phyloP scores from a whole-genome alignment of 2,113 vertebrate genomes.

The Noturus placidus region DNA sequence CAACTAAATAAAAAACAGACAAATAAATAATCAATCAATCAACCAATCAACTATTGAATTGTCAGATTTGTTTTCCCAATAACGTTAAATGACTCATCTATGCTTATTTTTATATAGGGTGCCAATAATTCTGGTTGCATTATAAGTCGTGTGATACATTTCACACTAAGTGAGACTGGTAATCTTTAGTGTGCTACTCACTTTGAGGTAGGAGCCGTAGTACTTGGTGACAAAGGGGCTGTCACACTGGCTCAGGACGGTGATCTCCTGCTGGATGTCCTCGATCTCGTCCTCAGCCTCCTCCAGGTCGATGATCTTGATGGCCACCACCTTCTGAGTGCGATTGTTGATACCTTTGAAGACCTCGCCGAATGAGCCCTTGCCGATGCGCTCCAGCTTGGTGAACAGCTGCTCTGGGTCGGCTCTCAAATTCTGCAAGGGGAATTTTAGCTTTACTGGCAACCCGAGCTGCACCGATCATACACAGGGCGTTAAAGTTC shows the following conservation, averaged over 20 bases:
- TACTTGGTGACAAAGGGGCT: constrained; percentile 97
- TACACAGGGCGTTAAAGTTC: too few relatives aligned
- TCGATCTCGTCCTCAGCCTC: constrained; percentile 99
- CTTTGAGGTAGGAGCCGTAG: constrained; percentile 98
- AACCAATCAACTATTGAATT: too few relatives aligned
- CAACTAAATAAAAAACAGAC: not conserved
- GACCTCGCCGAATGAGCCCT: constrained; percentile 96
- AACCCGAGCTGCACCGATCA: not conserved
- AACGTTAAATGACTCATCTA: too few relatives aligned
- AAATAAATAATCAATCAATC: too few relatives aligned
- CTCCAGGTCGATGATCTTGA: constrained; percentile 98
- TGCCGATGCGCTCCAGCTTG: constrained; percentile 95
- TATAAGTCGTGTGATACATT: not conserved
- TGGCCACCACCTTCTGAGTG: constrained; percentile 97
- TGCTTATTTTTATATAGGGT: not conserved
- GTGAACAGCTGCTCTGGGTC: constrained; percentile 96
- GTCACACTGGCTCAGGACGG: constrained; percentile 97
- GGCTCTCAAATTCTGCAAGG: constrained; percentile 80
- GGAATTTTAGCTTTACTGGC: not conserved
- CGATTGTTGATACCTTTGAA: constrained; percentile 99
- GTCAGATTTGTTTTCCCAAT: too few relatives aligned
- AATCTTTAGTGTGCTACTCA: constrained; percentile 60
- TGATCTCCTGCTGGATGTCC: constrained; percentile 98
- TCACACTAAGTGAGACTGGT: not conserved
- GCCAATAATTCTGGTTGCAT: not conserved